Evolutionary conservation across 92 coral and sea anemone species (phyloP).

Genomic region (Actinostola sp.): DNA sequence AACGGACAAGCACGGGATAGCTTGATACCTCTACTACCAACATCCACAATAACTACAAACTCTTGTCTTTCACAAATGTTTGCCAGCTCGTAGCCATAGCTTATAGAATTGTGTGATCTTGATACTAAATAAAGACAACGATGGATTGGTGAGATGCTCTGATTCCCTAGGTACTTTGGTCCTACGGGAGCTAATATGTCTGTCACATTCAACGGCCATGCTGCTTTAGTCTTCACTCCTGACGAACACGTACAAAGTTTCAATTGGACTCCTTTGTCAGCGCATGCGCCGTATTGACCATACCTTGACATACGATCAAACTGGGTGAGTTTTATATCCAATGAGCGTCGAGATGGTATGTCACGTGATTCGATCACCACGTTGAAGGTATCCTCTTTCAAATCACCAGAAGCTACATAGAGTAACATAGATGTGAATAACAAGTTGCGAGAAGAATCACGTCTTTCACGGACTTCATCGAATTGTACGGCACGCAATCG

Average conservation of each 20-base stretch:
- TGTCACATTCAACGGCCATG: background rate
- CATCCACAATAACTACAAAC: conserved; percentile 18
- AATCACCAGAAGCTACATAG: conserved; percentile 66
- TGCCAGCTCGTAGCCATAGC: conserved; percentile 58
- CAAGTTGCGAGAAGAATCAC: conserved; percentile 28
- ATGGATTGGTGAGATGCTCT: background rate
- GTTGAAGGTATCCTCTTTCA: conserved; percentile 62
- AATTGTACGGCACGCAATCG: conserved; percentile 43
- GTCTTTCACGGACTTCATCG: conserved; percentile 56
- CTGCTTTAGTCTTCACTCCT: background rate
- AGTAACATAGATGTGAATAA: conserved; percentile 64
- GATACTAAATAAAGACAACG: conserved; percentile 49
- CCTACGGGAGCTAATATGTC: conserved; percentile 1
- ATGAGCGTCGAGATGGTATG: conserved; percentile 26
- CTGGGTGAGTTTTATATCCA: conserved; percentile 52
- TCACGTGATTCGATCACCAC: conserved; percentile 59
- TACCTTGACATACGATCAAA: conserved; percentile 65
- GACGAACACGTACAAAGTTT: conserved; percentile 49
- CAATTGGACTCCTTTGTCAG: conserved; percentile 3
- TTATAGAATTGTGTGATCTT: conserved; percentile 40
- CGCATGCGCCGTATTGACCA: conserved; percentile 52
- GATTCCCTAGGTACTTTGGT: background rate
- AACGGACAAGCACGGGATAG: conserved; percentile 55
- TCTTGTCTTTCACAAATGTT: conserved; percentile 33
- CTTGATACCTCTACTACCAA: conserved; percentile 20